These are phyloP conservation scores for Eulemur albifrons DNA, from an alignment of 2,797 vertebrate species.

Conservation along the genomic window DNA sequence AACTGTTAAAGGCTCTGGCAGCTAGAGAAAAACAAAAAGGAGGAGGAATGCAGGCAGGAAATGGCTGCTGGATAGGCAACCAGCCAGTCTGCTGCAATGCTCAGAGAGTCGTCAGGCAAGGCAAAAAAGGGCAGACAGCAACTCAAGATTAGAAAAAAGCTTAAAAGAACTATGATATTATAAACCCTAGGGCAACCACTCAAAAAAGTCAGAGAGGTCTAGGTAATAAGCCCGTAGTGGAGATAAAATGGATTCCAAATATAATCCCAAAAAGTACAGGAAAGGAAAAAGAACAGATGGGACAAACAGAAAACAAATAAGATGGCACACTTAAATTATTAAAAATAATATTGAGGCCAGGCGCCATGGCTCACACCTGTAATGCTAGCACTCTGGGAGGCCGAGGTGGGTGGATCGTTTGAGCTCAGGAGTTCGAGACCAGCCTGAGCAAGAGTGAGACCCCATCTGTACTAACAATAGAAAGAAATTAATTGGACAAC, in stretches of 20 bases:
- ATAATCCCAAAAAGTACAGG: not conserved
- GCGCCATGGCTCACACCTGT: too few species aligned
- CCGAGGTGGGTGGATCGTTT: too few species aligned
- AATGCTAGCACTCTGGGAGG: too few species aligned
- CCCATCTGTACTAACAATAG: too few species aligned
- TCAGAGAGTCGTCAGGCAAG: not conserved
- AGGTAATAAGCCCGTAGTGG: not conserved
- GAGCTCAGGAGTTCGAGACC: too few species aligned
- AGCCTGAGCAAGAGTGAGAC: too few species aligned
- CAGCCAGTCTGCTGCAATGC: not conserved
- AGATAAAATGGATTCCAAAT: not conserved
- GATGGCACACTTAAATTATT: not conserved
- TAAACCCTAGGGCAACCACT: not conserved
- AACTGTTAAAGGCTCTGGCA: not conserved
- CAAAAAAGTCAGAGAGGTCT: not conserved
- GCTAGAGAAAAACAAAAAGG: not conserved
- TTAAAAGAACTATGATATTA: not conserved
- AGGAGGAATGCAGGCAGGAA: not conserved
- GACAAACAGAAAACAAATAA: not conserved
- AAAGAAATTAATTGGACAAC: too few species aligned
- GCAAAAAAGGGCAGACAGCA: not conserved
- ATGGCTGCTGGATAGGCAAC: not conserved
- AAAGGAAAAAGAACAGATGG: not conserved
- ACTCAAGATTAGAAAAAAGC: not conserved
- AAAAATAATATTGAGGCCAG: not conserved